Conservation (phyloP, 2,888 invertebrate species). For the Elaeidobius kamerunicus region DNA sequence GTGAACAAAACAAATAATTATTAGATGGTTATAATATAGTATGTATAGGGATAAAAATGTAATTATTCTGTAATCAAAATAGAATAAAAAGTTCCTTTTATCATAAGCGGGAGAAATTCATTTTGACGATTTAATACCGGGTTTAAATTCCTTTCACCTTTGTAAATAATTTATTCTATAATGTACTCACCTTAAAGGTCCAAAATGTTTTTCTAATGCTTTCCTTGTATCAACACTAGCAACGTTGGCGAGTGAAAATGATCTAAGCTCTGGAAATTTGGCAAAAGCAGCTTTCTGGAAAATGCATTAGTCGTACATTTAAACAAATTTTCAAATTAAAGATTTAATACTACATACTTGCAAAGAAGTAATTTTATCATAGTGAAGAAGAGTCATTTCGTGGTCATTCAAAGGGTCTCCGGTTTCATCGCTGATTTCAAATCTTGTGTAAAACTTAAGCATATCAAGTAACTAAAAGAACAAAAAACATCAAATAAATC, state of each 20-base stretch:
- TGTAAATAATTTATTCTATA: too few species aligned
- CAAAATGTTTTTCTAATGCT: conserved; percentile 80
- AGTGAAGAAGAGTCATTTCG: conserved; percentile 92
- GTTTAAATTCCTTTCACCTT: too few species aligned
- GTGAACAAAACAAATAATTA: too few species aligned
- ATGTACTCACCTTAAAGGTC: conserved; percentile 61
- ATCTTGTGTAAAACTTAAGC: conserved; percentile 93
- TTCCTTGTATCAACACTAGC: conserved; percentile 92
- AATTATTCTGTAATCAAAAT: too few species aligned
- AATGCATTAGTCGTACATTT: conserved; percentile 26
- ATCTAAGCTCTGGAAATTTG: conserved; percentile 80
- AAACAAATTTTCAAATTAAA: too few species aligned
- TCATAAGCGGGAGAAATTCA: too few species aligned
- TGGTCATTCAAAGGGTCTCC: conserved; percentile 92
- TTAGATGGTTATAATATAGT: too few species aligned
- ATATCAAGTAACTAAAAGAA: conserved; percentile 78
- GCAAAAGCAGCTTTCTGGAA: conserved; percentile 87
- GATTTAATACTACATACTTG: conserved; percentile 69
- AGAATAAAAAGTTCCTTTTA: too few species aligned
- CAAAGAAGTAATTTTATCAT: conserved; percentile 85
- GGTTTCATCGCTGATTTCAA: conserved; percentile 96
- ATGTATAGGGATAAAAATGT: too few species aligned
- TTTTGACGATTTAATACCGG: too few species aligned
- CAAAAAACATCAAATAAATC: not conserved
- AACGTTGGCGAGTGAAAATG: conserved; percentile 90